Evolutionary conservation across 2,797 vertebrate species (phyloP).

Genomic region (Garrulus glandarius): DNA sequence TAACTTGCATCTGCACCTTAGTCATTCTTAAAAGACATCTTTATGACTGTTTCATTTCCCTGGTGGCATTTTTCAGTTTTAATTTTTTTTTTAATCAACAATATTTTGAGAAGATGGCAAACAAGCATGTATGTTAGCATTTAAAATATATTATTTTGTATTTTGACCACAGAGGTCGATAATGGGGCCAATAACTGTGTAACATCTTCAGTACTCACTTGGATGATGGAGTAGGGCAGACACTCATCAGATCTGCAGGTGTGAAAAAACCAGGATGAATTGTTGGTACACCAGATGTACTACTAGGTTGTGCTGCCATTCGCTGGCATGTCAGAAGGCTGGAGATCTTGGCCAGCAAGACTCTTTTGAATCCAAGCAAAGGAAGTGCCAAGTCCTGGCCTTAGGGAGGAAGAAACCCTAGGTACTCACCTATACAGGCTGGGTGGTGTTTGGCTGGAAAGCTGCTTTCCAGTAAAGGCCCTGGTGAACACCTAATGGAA

Average conservation of each 20-base stretch:
- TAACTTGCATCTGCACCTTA: background rate
- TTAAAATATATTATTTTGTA: background rate
- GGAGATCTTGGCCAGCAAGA: background rate
- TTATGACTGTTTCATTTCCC: background rate
- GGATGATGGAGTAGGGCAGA: background rate
- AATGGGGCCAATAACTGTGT: background rate
- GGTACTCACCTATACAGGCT: background rate
- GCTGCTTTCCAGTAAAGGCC: background rate
- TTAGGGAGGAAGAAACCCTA: background rate
- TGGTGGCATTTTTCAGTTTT: background rate
- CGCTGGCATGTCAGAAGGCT: accelerated
- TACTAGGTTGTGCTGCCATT: background rate
- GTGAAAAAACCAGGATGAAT: background rate
- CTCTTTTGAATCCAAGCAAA: background rate
- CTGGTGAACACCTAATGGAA: background rate
- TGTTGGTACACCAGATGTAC: background rate
- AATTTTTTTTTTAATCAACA: background rate
- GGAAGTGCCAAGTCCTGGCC: background rate
- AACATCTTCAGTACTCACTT: background rate
- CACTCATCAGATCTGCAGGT: background rate
- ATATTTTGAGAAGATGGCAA: background rate
- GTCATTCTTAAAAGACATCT: background rate
- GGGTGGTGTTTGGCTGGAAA: background rate
- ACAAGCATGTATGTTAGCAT: background rate
- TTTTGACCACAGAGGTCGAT: background rate